Evolutionary conservation across 2,888 invertebrate genomes (phyloP).

Genomic region (Sisyra terminalis): DNA sequence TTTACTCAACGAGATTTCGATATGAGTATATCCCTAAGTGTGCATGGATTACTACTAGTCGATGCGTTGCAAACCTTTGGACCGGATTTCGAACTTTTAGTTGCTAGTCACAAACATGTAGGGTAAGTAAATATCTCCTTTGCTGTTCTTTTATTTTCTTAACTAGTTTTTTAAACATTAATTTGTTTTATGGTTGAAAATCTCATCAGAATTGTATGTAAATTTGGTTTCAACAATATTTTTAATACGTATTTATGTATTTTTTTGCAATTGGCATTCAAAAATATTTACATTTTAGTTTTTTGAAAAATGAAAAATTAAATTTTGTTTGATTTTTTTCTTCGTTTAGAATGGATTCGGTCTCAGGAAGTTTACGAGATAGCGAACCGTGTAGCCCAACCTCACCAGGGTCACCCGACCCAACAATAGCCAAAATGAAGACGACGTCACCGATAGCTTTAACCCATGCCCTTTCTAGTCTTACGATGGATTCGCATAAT

Average conservation of each 20-base stretch:
- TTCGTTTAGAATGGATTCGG: slow-evolving; percentile 71
- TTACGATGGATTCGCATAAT: slow-evolving; percentile 18
- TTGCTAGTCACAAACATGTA: slow-evolving; percentile 89
- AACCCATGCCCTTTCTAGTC: slow-evolving; percentile 33
- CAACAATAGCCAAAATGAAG: slow-evolving; percentile 18
- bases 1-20: slow-evolving; percentile 59
- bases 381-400: slow-evolving; percentile 84
- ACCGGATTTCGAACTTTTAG: slow-evolving; percentile 83
- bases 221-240: not conserved
- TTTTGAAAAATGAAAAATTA: not conserved
- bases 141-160: too few relatives aligned
- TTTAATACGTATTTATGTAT: not conserved
- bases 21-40: slow-evolving; percentile 63
- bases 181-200: not conserved
- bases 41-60: slow-evolving; percentile 81
- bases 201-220: not conserved
- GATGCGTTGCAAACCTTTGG: slow-evolving; percentile 94
- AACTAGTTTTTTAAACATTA: not conserved
- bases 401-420: slow-evolving; percentile 62
- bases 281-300: not conserved
- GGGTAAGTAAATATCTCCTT: slow-evolving; percentile 37
- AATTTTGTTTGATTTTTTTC: too few relatives aligned
- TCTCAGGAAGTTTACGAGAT: slow-evolving; percentile 81
- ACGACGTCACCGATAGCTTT: slow-evolving; percentile 36
- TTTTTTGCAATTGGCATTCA: not conserved